Base-by-base conservation (phyloP, 1,140 invertebrate genomes). In the Drosophila ironensis region DNA sequence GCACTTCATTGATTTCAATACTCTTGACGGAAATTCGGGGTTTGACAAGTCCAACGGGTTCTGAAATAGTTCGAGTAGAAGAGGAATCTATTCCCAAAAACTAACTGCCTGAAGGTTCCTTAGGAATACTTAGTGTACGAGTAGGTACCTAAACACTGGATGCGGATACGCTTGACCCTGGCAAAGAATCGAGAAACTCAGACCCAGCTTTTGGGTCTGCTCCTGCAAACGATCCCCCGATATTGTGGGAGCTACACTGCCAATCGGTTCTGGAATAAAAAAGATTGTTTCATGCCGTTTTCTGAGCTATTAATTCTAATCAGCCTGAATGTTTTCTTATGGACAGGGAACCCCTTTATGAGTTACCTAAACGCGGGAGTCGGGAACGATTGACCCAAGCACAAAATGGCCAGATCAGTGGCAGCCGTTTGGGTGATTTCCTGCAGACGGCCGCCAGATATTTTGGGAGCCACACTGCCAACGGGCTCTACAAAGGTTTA, bases 391-490 rank as follows among this genome's bases (percentile, higher is more conserved):
- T 93, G 93, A 14, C 92, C 92, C 30, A 92, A 88, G 68, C 93
- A 93, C 38, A 93, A 86, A 42, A 93, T 91, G 28, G 91, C 90
- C 56, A 91, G 90, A 16, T 90, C 80, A 4, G 59, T 50, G 20
- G 72, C 80, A 4, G 76, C 45, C 30, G 24, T 35, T 52, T 88
- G 76, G 5, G 87, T 81, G 45, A 91, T 82, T 68, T 89, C 88
- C 40, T 89, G 88, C 24, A 89, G 82, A 2, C 87, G 82, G 7
- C 77, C 86, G 9, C 88, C 88, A 3, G 81, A 77, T 11, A 89
- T 90, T 91, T 93, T 93, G 20, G 94, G 93, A 24, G 92, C 91
- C 52, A 94, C 91, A 88, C 93, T 94, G 53, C 93, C 93, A 54
- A 93, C 92, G 8, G 94, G 94, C 88, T 94, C 93, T 94, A 91